phyloP scores from a whole-genome alignment of 2,888 invertebrate genomes.

The Hypselothyrea guttata region DNA sequence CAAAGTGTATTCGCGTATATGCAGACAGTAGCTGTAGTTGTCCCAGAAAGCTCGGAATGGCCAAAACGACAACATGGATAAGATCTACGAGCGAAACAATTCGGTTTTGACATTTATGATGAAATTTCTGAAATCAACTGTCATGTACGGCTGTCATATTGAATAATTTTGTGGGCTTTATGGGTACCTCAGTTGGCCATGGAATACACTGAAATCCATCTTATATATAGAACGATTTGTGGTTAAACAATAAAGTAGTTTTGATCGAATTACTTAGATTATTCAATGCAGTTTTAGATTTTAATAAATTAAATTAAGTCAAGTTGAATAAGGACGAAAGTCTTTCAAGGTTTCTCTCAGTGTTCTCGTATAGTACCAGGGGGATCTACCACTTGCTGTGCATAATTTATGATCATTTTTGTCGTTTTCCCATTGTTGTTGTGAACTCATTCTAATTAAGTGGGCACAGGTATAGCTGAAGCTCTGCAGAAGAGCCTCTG shows the following conservation, averaged over 20 bases:
- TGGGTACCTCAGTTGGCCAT: conserved; percentile 14
- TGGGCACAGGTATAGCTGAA: conserved; percentile 12
- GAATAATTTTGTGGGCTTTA: conserved; percentile 67
- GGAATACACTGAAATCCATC: neutral
- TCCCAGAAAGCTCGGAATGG: conserved; percentile 35
- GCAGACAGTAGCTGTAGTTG: conserved; percentile 27
- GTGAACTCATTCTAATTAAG: conserved; percentile 78
- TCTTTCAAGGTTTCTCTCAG: too few relatives aligned
- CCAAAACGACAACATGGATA: conserved; percentile 51
- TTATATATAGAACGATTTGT: too few relatives aligned
- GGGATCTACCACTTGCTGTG: conserved; percentile 56
- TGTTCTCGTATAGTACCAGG: conserved; percentile 5
- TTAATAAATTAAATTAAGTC: too few relatives aligned
- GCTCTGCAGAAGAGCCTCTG: conserved; percentile 11
- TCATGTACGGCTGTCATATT: conserved; percentile 73
- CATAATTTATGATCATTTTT: conserved; percentile 69
- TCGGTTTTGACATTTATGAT: conserved; percentile 77
- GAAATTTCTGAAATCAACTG: conserved; percentile 74
- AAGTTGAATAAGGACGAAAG: too few relatives aligned
- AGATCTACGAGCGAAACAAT: conserved; percentile 73
- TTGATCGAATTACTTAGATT: too few relatives aligned
- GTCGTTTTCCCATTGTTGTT: conserved; percentile 21
- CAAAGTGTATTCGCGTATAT: neutral
- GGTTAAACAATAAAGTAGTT: too few relatives aligned
- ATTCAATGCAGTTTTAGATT: too few relatives aligned